phyloP scores from a whole-genome alignment of 2,113 vertebrate genomes.

The Abramis brama region DNA sequence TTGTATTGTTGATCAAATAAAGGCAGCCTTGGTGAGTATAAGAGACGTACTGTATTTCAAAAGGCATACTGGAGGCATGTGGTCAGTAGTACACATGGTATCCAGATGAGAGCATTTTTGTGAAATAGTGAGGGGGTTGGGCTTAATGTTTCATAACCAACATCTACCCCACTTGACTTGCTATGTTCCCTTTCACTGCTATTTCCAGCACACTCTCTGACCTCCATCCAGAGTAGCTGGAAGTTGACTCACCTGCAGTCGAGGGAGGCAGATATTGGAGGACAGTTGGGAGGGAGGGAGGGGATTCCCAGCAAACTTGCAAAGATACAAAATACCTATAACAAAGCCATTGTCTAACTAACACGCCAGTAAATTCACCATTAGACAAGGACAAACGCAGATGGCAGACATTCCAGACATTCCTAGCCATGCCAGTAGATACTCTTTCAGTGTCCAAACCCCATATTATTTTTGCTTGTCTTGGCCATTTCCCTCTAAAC shows the following conservation, averaged over 20 bases:
- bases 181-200: constrained; percentile 21
- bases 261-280: constrained; percentile 23
- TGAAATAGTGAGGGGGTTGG: background rate
- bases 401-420: constrained; percentile 75
- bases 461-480: constrained; percentile 54
- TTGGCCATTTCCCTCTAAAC: constrained; percentile 47
- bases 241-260: constrained; percentile 28
- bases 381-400: constrained; percentile 62
- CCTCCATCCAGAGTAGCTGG: background rate
- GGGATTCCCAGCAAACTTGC: constrained; percentile 61
- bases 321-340: constrained; percentile 53
- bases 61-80: background rate
- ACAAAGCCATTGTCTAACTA: constrained; percentile 53
- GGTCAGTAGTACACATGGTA: constrained; percentile 8
- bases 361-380: constrained; percentile 57
- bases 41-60: background rate
- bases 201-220: constrained; percentile 24
- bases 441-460: constrained; percentile 53
- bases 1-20: background rate
- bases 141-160: constrained; percentile 29
- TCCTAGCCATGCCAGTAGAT: constrained; percentile 55
- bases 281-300: constrained; percentile 21
- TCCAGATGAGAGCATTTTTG: constrained; percentile 28
- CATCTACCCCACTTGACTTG: constrained; percentile 3
- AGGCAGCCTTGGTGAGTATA: background rate